Base-by-base conservation (phyloP, 2,888 invertebrate genomes). In the Diloba caeruleocephala region DNA sequence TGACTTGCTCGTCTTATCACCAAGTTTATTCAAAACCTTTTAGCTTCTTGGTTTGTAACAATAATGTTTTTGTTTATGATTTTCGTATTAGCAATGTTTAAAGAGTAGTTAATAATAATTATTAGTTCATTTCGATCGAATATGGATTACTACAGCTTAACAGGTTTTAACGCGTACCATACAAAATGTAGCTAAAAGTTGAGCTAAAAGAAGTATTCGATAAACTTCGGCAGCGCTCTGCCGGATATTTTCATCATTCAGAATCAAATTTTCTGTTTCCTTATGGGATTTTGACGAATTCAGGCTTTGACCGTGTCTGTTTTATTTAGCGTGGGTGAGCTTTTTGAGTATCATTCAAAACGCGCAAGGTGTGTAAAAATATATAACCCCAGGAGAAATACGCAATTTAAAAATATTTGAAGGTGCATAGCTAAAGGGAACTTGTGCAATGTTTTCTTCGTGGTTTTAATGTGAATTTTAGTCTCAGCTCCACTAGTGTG, bases 231-330 rank as follows among this genome's bases (percentile, higher is more conserved):
- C 29, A 31, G 46, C 46, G 17, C 31, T 14, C 36, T 34, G 29
- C 55, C 55, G 50, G 68, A 62, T 57, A 62, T 54, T 68, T 68
- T 57, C 39, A 68, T 63, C 51, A 49, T 15, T 31, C 19, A 39
- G 42, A 56, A 53, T 45, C 37, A 48, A 56, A 67, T 68, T 62
- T 39, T 53, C 46, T 21, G 32, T 26, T 55, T 66, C 55, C 49
- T 55, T 41, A 37, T 44, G 51, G 31, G 26, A 56, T 48, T 56
- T 63, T 44, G 55, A 51, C 36, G 50, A 48, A 46, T 43, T 37
- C 26, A 33, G 31, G 37, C 23, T 45, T 32, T 14, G 28, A 49
- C 13, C 25, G 32, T 21, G 39, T 25, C 64, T 55, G 57, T 32
- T 37, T 49, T 21, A 21, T 28, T 1, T 46, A 25, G 38, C 34